Percentiles rank a stretch among this genome's conserved stretches.
These are phyloP conservation scores for Megaptera novaeangliae DNA, from an alignment of 2,113 vertebrate species.

Conservation along the genomic window DNA sequence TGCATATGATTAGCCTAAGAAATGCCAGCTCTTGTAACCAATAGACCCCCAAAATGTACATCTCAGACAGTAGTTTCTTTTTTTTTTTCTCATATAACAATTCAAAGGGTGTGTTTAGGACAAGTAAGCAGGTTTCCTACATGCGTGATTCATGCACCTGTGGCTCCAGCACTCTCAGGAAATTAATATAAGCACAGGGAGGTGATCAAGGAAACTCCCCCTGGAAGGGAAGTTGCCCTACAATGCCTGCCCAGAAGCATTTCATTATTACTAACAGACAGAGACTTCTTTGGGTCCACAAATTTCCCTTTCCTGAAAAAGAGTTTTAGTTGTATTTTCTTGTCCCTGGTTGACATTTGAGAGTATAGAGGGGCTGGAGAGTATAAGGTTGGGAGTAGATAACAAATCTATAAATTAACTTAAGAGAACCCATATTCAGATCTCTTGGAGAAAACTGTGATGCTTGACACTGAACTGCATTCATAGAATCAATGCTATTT, in stretches of 20 bases:
- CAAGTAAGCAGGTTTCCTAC: background rate
- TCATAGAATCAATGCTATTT: background rate
- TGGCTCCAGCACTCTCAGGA: background rate
- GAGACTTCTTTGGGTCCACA: background rate
- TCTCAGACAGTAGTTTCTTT: background rate
- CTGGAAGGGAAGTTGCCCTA: background rate
- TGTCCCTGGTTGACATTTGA: background rate
- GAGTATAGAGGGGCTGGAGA: accelerated
- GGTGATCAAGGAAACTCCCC: background rate
- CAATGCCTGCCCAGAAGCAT: background rate
- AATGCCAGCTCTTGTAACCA: background rate
- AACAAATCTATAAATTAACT: background rate
- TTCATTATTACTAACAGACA: background rate
- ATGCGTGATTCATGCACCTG: background rate
- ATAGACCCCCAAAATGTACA: background rate
- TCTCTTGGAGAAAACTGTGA: background rate
- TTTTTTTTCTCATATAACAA: background rate
- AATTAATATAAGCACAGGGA: background rate
- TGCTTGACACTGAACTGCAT: background rate
- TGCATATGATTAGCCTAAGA: background rate
- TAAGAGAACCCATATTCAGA: background rate
- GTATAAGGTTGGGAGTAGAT: background rate
- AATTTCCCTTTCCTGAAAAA: background rate
- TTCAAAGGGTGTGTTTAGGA: background rate
- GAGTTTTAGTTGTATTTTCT: background rate